A percentile compares a stretch with the other conserved stretches of the same genome.
Evolutionary conservation across 1,140 invertebrate genomes (phyloP).

Genomic region (Rhagoletis zephyria): DNA sequence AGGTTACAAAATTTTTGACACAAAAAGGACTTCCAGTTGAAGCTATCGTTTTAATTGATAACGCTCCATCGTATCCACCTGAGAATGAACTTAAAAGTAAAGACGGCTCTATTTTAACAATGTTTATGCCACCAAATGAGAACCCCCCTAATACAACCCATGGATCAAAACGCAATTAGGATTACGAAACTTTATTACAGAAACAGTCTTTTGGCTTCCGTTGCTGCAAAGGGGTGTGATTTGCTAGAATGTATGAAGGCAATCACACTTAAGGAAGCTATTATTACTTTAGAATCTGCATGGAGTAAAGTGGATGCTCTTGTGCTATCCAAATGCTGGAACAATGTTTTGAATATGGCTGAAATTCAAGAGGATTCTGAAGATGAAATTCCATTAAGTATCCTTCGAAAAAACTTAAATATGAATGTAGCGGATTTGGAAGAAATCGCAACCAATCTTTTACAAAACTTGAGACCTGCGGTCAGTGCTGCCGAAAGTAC

Average conservation of each 20-base stretch:
- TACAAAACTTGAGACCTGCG: neutral
- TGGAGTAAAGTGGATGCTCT: neutral
- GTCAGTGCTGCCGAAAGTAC: neutral
- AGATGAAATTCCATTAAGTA: no score
- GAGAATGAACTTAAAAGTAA: neutral
- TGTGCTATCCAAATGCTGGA: no score
- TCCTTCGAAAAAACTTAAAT: no score
- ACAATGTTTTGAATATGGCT: no score
- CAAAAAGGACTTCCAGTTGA: no score
- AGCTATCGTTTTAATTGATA: neutral
- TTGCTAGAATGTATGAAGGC: constrained; percentile 15
- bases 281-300: constrained; percentile 24
- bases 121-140: neutral
- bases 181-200: constrained; percentile 30
- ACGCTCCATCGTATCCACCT: neutral
- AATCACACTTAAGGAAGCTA: constrained; percentile 8
- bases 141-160: neutral
- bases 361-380: no score
- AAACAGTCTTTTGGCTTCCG: neutral
- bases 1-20: no score
- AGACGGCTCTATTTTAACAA: neutral
- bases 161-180: neutral
- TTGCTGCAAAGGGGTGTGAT: constrained; percentile 25
- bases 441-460: neutral
- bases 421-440: no score